A percentile compares a stretch with the other conserved stretches of the same genome.
phyloP scores from a whole-genome alignment of 2,888 invertebrate species.

The Rhabditoides inermis region DNA sequence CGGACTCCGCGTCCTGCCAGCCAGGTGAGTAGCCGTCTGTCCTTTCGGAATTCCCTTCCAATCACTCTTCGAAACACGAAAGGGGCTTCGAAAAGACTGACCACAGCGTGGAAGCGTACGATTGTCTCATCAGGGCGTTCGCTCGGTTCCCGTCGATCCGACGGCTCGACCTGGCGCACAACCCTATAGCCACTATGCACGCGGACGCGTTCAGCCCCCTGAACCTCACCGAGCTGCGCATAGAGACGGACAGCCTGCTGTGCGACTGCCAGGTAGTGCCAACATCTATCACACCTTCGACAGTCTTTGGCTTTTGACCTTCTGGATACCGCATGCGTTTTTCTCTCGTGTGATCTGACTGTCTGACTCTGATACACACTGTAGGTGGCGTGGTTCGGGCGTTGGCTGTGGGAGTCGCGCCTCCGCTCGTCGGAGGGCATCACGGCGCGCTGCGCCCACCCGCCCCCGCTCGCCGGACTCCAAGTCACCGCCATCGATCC shows the following conservation, averaged over 20 bases:
- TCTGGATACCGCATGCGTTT: no score
- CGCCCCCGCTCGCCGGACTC: slow-evolving; percentile 14
- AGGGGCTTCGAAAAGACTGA: no score
- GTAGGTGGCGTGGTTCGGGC: slow-evolving; percentile 28
- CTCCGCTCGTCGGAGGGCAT: slow-evolving; percentile 12
- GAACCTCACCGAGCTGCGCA: no score
- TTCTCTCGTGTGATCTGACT: no score
- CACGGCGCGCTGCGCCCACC: slow-evolving; percentile 25
- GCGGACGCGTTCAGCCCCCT: slow-evolving; percentile 34
- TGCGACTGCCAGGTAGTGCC: no score
- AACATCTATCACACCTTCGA: slow-evolving; percentile 23
- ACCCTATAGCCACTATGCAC: slow-evolving; percentile 34
- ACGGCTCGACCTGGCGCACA: slow-evolving; percentile 28
- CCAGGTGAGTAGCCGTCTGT: slow-evolving; percentile 1
- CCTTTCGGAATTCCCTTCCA: no score
- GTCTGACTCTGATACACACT: no score
- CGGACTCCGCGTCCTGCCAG: slow-evolving; percentile 22
- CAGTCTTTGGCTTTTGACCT: slow-evolving; percentile 38
- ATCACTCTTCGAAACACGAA: no score
- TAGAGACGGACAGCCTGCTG: no score
- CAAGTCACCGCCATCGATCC: slow-evolving; percentile 25
- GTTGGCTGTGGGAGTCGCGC: slow-evolving; percentile 22
- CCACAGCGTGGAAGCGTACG: no score
- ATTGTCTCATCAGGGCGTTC: slow-evolving; percentile 24
- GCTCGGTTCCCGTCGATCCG: slow-evolving; percentile 29